These are phyloP conservation scores for Villa cingulata DNA, from an alignment of 2,888 invertebrate species.

Conservation along the genomic window DNA sequence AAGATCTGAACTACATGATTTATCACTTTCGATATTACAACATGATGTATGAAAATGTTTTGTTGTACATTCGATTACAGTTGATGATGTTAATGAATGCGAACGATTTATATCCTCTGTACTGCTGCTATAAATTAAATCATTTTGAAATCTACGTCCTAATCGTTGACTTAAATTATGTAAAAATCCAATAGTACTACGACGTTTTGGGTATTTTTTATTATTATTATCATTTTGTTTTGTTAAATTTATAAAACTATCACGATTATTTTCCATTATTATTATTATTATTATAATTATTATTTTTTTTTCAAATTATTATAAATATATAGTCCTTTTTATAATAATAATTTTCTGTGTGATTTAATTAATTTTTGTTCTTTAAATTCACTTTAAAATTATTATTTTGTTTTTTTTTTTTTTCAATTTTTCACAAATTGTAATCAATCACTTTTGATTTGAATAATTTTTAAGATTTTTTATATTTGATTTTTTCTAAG, in stretches of 20 bases:
- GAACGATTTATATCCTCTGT: not conserved
- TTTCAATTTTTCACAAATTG: too few relatives aligned
- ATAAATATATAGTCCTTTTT: not conserved
- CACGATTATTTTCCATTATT: conserved; percentile 6
- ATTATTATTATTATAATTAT: not conserved
- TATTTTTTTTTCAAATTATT: not conserved
- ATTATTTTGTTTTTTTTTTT: too few relatives aligned
- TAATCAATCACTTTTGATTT: too few relatives aligned
- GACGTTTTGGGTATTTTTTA: not conserved
- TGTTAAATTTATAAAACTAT: conserved; percentile 5
- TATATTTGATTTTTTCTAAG: too few relatives aligned
- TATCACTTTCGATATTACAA: not conserved
- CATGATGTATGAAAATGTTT: not conserved
- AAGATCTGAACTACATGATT: not conserved
- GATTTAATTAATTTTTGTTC: not conserved
- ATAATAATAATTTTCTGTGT: not conserved
- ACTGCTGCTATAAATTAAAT: conserved; percentile 33
- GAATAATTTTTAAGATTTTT: too few relatives aligned
- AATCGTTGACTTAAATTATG: conserved; percentile 51
- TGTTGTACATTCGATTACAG: conserved; percentile 16
- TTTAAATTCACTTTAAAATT: not conserved
- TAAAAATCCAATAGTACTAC: conserved; percentile 38
- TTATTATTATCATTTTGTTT: conserved; percentile 2
- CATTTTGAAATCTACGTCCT: conserved; percentile 41
- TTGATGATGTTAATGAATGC: conserved; percentile 37